Percentiles rank a stretch among this genome's conserved stretches.
Conservation (phyloP, 2,797 vertebrate species). For the Buphagus erythrorhynchus region DNA sequence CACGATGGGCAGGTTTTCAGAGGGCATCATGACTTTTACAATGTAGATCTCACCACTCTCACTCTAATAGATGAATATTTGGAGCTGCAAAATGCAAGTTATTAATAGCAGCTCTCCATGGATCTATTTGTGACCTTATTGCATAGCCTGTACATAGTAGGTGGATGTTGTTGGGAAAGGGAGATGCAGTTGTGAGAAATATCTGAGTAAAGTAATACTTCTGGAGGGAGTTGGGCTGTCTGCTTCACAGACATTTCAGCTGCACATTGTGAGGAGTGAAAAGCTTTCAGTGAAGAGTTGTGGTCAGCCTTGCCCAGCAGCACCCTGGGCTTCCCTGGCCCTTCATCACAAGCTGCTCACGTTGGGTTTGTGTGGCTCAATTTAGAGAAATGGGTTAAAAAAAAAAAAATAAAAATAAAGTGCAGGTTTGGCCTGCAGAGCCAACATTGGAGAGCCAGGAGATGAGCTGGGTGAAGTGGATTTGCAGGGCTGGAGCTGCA, state of each 20-base stretch:
- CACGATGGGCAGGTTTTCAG: background rate
- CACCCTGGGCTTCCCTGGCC: background rate
- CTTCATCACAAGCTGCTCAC: fast-evolving
- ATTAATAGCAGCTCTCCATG: background rate
- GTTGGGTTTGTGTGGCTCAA: fast-evolving
- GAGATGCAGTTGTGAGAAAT: background rate
- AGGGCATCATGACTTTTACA: background rate
- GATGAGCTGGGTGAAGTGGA: background rate
- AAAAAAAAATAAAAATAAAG: too few species aligned
- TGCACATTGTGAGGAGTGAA: background rate
- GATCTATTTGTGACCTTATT: background rate
- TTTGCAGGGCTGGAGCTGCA: background rate
- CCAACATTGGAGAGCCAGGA: background rate
- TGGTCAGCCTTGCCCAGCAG: background rate
- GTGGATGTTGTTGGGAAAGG: fast-evolving
- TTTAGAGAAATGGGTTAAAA: background rate
- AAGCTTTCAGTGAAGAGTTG: background rate
- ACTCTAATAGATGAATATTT: background rate
- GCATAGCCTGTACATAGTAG: fast-evolving
- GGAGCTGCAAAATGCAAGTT: background rate
- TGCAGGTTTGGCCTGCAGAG: background rate
- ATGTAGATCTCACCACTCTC: background rate
- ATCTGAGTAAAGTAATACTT: background rate
- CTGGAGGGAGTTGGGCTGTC: background rate
- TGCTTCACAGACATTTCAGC: fast-evolving